Evolutionary conservation across 1,140 invertebrate genomes (phyloP).

Genomic region (Camponotus pennsylvanicus): DNA sequence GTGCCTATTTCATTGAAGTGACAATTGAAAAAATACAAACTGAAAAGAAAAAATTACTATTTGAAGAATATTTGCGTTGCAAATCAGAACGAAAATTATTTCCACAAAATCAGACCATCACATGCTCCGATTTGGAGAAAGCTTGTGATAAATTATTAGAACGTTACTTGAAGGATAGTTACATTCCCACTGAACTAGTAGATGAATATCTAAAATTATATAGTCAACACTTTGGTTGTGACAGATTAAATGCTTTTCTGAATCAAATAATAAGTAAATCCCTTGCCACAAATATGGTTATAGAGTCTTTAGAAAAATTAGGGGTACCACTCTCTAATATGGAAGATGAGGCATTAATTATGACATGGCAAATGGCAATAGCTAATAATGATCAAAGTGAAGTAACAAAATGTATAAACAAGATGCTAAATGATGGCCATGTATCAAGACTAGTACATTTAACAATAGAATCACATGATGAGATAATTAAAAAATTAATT

Average conservation of each 20-base stretch:
- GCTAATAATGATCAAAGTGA: slow-evolving; percentile 75
- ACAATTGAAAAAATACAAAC: slow-evolving; percentile 70
- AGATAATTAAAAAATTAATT: slow-evolving; percentile 83
- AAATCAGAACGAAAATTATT: slow-evolving; percentile 67
- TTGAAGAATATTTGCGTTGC: slow-evolving; percentile 80
- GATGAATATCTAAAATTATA: slow-evolving; percentile 80
- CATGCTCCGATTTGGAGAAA: slow-evolving; percentile 71
- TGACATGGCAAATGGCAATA: slow-evolving; percentile 81
- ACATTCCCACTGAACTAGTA: slow-evolving; percentile 70
- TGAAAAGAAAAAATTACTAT: slow-evolving; percentile 67
- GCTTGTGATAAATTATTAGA: slow-evolving; percentile 81
- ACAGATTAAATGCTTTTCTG: slow-evolving; percentile 79
- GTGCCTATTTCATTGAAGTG: slow-evolving; percentile 78
- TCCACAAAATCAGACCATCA: slow-evolving; percentile 55
- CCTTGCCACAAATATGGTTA: slow-evolving; percentile 73
- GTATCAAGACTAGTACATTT: slow-evolving; percentile 74
- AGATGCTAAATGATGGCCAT: slow-evolving; percentile 80
- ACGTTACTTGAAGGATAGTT: slow-evolving; percentile 76
- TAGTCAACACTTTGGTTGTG: slow-evolving; percentile 70
- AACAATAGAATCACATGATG: slow-evolving; percentile 72
- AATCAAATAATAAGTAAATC: slow-evolving; percentile 70
- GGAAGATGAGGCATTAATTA: slow-evolving; percentile 78
- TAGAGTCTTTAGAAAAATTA: slow-evolving; percentile 75
- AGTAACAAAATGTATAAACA: slow-evolving; percentile 77
- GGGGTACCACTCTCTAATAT: slow-evolving; percentile 70